Evolutionary conservation across 1,140 invertebrate genomes (phyloP), one percentile per base, ranked within the genome.

Genomic region (Ectropis grisescens): DNA sequence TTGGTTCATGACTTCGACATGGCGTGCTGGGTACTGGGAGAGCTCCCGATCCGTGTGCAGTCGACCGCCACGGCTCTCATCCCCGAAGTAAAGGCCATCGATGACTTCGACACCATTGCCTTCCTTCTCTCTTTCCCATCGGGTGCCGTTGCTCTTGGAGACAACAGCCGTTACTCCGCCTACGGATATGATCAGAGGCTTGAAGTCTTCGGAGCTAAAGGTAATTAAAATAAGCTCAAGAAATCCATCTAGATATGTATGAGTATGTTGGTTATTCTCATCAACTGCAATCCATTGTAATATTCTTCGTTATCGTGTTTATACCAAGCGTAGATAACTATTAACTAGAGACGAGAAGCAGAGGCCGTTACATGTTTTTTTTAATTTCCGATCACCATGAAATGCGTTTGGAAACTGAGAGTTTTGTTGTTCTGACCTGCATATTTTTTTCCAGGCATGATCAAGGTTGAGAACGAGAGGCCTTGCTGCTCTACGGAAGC

Each of bases 161-260:
- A 92, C 51, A 79, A 90, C 15, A 89, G 87, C 15, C 72, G 90
- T 9, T 83, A 84, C 55, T 85, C 86, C 9, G 52, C 57, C 1
- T 90, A 87, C 41, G 90, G 90, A 1, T 91, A 92, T 41, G 90
- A 92, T 43, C 90, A 91, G 54, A 80, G 90, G 37, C 47, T 90
- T 0, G 90, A 91, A 68, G 88, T 87, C 24, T 88, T 88, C 36
- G 87, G 87, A 32, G 71, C 82, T 0, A 83, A 82, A 40, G 66
- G 66, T 67, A 29, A 1, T 13, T 8, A n/a, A n/a, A n/a, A n/a
- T n/a, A n/a, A n/a, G n/a, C n/a, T n/a, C n/a, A n/a, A n/a, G n/a
- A n/a, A n/a, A n/a, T n/a, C n/a, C n/a, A n/a, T n/a, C n/a, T n/a
- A n/a, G n/a, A n/a, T n/a, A n/a, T n/a, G n/a, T n/a, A n/a, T n/a